Evolutionary conservation across 2,797 vertebrate genomes (phyloP).

Genomic region (Masticophis lateralis): DNA sequence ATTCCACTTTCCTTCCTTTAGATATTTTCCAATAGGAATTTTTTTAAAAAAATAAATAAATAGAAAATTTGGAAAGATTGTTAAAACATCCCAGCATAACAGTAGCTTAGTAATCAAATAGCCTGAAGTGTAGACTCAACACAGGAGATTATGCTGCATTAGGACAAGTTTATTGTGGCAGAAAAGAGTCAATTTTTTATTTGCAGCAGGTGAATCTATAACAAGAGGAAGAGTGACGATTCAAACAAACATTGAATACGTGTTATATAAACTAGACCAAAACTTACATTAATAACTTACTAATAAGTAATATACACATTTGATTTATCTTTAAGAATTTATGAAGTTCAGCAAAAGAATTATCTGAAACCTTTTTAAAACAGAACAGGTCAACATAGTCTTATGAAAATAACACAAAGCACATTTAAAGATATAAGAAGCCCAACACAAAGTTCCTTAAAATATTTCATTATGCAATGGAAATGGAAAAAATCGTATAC

Average conservation of each 20-base stretch:
- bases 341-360: neutral
- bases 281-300: neutral
- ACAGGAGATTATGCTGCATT: neutral
- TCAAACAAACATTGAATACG: neutral
- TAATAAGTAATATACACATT: neutral
- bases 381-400: neutral
- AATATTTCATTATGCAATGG: neutral
- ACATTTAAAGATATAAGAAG: neutral
- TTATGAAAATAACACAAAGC: neutral
- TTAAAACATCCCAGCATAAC: neutral
- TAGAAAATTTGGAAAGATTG: neutral
- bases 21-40: neutral
- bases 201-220: neutral
- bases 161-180: constrained; percentile 2
- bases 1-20: neutral
- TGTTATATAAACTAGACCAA: neutral
- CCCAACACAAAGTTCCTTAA: neutral
- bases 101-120: neutral
- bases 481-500: neutral
- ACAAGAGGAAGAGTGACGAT: neutral
- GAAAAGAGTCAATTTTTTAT: constrained; percentile 20
- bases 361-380: neutral
- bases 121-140: neutral
- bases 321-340: constrained; percentile 4
- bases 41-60: neutral